Evolutionary conservation across 2,113 vertebrate genomes (phyloP).

Genomic region (Aix galericulata): DNA sequence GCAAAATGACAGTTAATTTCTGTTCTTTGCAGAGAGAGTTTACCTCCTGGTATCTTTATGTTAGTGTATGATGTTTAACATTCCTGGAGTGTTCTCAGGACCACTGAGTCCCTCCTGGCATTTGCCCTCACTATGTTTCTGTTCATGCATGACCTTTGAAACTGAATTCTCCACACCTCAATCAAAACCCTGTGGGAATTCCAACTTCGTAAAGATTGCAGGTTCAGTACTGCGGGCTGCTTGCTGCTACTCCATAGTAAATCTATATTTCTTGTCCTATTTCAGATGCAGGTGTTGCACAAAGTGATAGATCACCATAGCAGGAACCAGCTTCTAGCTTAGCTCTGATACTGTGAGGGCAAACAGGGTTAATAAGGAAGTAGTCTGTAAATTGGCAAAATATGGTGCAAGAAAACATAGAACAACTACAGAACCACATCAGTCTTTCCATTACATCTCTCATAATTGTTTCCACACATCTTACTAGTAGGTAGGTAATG

Average conservation of each 20-base stretch:
- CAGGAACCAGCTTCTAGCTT: neutral
- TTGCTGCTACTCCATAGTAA: neutral
- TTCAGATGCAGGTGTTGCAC: neutral
- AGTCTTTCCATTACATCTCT: neutral
- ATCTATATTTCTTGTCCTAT: neutral
- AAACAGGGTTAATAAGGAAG: neutral
- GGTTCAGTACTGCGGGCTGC: neutral
- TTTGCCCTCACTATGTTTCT: neutral
- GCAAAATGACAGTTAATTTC: neutral
- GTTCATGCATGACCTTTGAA: neutral
- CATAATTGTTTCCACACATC: neutral
- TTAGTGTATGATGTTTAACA: neutral
- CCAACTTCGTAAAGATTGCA: neutral
- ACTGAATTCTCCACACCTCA: neutral
- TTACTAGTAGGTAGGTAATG: neutral
- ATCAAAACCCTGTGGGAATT: neutral
- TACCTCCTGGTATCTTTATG: neutral
- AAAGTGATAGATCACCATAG: neutral
- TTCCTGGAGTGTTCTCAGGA: neutral
- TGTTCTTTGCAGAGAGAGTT: neutral
- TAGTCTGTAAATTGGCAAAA: neutral
- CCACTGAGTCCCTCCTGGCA: accelerated
- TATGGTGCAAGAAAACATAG: neutral
- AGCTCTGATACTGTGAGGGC: neutral
- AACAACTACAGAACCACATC: neutral